Evolutionary conservation across 2,113 vertebrate genomes (phyloP).

Genomic region (Dinomys branickii): DNA sequence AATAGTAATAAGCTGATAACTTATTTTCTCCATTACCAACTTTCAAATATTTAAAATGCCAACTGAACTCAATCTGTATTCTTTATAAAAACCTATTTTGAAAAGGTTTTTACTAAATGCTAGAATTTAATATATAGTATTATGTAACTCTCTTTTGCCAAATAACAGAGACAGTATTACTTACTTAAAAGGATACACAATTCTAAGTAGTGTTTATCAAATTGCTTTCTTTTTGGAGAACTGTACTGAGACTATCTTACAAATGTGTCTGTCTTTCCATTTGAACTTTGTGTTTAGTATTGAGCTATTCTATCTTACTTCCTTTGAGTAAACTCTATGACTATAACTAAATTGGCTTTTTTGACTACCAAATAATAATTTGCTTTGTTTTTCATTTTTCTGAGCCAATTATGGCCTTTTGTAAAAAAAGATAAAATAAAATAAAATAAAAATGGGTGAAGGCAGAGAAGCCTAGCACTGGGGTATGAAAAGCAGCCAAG

Average conservation of each 20-base stretch:
- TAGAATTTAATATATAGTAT: background rate
- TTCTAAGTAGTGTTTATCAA: conserved; percentile 33
- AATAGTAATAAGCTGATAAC: background rate
- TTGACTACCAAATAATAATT: conserved; percentile 27
- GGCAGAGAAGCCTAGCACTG: background rate
- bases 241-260: background rate
- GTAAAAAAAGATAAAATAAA: background rate
- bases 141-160: conserved; percentile 31
- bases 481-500: background rate
- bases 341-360: conserved; percentile 31
- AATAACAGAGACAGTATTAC: background rate
- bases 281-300: conserved; percentile 39
- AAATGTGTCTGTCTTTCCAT: conserved; percentile 12
- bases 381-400: conserved; percentile 25
- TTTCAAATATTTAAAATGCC: background rate
- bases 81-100: conserved; percentile 45
- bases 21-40: conserved; percentile 16
- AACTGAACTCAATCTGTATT: background rate
- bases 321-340: conserved; percentile 1
- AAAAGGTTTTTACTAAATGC: conserved; percentile 12
- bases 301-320: conserved; percentile 7
- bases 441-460: background rate
- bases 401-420: conserved; percentile 7
- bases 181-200: conserved; percentile 12
- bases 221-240: background rate